phyloP scores from a whole-genome alignment of 1,140 invertebrate genomes.

The Helicoverpa zea region DNA sequence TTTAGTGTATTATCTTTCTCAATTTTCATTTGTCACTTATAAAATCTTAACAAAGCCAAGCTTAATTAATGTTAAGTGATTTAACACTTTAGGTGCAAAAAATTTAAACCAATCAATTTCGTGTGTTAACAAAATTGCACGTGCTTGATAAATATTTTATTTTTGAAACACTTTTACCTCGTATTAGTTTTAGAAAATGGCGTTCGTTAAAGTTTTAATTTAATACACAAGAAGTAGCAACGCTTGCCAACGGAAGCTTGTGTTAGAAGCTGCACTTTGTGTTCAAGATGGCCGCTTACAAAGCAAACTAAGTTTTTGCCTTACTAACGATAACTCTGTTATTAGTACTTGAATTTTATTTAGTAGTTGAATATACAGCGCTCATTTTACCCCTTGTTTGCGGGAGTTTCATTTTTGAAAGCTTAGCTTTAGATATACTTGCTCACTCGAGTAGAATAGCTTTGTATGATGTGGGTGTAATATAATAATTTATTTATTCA shows the following conservation, averaged over 20 bases:
- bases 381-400: conserved; percentile 4
- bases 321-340: conserved; percentile 32
- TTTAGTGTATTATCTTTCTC: no score
- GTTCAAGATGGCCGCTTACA: conserved; percentile 20
- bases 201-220: conserved; percentile 28
- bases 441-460: no score
- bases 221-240: conserved; percentile 9
- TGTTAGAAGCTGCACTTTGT: conserved; percentile 17
- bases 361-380: conserved; percentile 20
- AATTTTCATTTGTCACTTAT: no score
- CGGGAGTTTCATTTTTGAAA: neutral
- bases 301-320: conserved; percentile 40
- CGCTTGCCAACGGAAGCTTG: conserved; percentile 10
- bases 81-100: no score
- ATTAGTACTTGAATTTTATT: conserved; percentile 27
- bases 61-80: no score
- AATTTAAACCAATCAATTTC: no score
- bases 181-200: neutral
- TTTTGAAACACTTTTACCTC: neutral
- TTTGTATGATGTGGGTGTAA: no score
- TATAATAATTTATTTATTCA: no score
- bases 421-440: no score
- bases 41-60: no score
- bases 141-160: neutral
- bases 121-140: neutral